phyloP scores from a whole-genome alignment of 2,797 vertebrate genomes.

The Manis pentadactyla region DNA sequence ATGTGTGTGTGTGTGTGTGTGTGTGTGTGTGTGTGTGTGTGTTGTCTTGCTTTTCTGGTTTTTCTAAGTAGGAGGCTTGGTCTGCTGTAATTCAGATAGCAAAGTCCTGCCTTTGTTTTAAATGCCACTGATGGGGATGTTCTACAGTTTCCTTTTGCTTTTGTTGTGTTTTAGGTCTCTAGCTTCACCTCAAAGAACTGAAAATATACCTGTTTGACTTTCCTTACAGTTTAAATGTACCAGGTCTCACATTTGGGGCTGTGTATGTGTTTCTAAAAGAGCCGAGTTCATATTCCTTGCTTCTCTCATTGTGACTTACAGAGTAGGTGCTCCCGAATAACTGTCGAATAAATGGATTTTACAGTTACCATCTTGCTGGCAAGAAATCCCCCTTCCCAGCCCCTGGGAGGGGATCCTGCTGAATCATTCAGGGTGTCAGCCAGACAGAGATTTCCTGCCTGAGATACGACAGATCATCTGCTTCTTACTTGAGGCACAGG shows the following conservation, averaged over 20 bases:
- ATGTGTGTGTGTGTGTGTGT: neutral
- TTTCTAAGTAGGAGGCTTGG: neutral
- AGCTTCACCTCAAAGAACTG: neutral
- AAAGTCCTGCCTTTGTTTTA: neutral
- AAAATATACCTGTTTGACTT: neutral
- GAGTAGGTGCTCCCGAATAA: neutral
- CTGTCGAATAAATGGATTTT: neutral
- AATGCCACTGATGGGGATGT: neutral
- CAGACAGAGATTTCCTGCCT: constrained; percentile 54
- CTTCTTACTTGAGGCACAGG: neutral
- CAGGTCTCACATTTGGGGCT: neutral
- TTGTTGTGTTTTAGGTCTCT: neutral
- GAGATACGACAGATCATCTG: constrained; percentile 24
- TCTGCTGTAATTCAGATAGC: neutral
- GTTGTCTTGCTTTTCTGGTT: neutral
- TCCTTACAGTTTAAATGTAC: neutral
- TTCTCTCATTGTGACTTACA: neutral
- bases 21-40: neutral
- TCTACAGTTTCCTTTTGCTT: neutral
- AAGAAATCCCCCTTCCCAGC: neutral
- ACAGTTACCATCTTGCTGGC: neutral
- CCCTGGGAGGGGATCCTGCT: neutral
- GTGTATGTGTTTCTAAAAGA: neutral
- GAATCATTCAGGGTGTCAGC: constrained; percentile 23
- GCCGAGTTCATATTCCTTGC: neutral